A percentile compares a stretch with the other conserved stretches of the same genome.
phyloP scores from a whole-genome alignment of 2,888 invertebrate species.

The Heliconius erato region DNA sequence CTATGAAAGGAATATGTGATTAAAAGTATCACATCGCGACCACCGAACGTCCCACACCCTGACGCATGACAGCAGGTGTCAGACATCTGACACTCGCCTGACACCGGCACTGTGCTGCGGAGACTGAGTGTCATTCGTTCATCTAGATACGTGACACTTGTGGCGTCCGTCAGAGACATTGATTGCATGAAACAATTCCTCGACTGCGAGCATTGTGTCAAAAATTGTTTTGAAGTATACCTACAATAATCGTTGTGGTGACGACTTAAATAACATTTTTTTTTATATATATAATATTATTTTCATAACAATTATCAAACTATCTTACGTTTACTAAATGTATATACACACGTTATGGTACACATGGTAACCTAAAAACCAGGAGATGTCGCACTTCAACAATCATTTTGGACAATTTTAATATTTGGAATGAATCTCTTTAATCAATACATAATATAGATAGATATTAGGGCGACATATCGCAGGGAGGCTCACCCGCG shows the following conservation, averaged over 20 bases:
- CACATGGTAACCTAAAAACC: too few relatives aligned
- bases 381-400: too few relatives aligned
- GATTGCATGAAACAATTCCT: neutral
- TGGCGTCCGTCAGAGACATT: neutral
- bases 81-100: neutral
- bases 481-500: conserved; percentile 11
- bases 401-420: too few relatives aligned
- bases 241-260: neutral
- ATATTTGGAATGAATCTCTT: neutral
- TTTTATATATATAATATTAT: too few relatives aligned
- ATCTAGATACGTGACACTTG: conserved; percentile 11
- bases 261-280: neutral
- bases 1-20: neutral
- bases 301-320: too few relatives aligned
- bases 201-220: neutral
- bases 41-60: neutral
- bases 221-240: too few relatives aligned
- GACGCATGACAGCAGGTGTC: conserved; percentile 16
- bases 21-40: neutral
- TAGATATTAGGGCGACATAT: neutral
- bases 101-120: neutral
- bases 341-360: too few relatives aligned
- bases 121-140: neutral
- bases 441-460: conserved; percentile 1
- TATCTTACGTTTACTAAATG: too few relatives aligned